Evolutionary conservation across 2,113 vertebrate species (phyloP).

Genomic region (Phyllopteryx taeniolatus): DNA sequence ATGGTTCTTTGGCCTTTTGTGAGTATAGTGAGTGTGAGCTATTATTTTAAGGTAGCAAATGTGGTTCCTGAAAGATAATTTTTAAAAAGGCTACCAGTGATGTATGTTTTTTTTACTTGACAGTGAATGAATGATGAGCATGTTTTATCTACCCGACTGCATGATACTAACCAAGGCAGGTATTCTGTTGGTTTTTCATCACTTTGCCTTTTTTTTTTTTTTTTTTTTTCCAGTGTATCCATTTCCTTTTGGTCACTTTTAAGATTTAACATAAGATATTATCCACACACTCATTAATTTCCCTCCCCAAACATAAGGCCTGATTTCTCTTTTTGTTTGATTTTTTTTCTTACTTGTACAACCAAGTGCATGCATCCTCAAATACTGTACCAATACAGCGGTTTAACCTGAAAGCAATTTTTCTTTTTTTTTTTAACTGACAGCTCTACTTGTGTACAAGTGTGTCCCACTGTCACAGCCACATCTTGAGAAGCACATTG

Average conservation of each 20-base stretch:
- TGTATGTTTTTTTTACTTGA: neutral
- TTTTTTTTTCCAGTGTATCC: neutral
- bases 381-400: neutral
- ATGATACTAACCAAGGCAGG: neutral
- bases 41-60: neutral
- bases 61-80: too few species aligned
- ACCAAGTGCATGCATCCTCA: neutral
- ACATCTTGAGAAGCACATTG: conserved; percentile 2
- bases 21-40: neutral
- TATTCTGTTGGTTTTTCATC: too few species aligned
- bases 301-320: neutral
- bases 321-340: neutral
- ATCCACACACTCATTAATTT: neutral
- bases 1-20: neutral
- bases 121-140: neutral
- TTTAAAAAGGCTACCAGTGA: too few species aligned
- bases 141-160: neutral
- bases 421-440: neutral
- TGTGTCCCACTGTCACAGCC: neutral
- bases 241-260: neutral
- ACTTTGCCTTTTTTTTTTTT: neutral
- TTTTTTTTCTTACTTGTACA: neutral
- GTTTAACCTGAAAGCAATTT: neutral
- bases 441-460: neutral
- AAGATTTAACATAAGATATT: neutral